phyloP scores from a whole-genome alignment of 2,113 vertebrate species.

The Catharus fuscescens region DNA sequence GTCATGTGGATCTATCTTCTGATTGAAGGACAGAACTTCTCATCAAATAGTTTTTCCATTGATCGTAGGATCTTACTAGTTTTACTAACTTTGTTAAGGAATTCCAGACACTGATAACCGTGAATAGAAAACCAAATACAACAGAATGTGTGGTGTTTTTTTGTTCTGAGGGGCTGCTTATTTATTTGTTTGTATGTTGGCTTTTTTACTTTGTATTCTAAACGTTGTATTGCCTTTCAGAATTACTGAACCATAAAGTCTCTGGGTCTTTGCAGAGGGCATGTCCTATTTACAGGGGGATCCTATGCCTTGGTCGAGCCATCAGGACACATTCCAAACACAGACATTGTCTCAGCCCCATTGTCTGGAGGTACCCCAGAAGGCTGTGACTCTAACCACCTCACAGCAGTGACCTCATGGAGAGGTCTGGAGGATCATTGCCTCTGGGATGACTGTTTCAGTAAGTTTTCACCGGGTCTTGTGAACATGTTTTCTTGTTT shows the following conservation, averaged over 20 bases:
- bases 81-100: not conserved
- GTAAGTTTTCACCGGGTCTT: not conserved
- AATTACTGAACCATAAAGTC: not conserved
- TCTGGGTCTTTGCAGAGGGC: not conserved
- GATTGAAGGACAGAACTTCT: not conserved
- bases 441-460: not conserved
- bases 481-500: too few relatives aligned
- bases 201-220: not conserved
- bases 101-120: not conserved
- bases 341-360: not conserved
- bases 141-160: not conserved
- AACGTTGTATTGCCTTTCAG: not conserved
- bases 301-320: not conserved
- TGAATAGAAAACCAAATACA: not conserved
- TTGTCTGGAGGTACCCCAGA: not conserved
- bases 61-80: not conserved
- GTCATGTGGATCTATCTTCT: not conserved
- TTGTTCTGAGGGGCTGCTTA: rapidly evolving
- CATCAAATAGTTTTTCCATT: not conserved
- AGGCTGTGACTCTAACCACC: not conserved
- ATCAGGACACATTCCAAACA: not conserved
- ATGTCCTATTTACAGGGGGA: not conserved
- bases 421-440: not conserved
- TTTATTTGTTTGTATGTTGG: not conserved
- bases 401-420: not conserved